Evolutionary conservation across 2,797 vertebrate genomes (phyloP), one percentile per base, ranked within the genome.

Genomic region (Agapornis canus): DNA sequence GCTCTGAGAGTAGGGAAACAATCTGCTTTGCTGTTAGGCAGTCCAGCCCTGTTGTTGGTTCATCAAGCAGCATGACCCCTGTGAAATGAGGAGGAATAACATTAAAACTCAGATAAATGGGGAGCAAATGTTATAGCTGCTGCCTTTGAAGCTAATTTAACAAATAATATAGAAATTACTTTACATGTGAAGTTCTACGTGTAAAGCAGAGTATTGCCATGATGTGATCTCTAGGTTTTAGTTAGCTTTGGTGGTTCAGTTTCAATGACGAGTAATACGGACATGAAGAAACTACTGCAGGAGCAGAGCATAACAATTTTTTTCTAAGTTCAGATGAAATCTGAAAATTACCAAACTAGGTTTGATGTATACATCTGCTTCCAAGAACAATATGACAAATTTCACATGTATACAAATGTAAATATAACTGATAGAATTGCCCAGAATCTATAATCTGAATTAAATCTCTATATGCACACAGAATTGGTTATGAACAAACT

Each of bases 1-100:
- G 97, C 94, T 99, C 97, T 0, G 98, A 98, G 70, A 99, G 98
- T 94, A 99, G 97, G 11, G 97, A 83, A 51, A 99, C 98, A 4
- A 99, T 99, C 97, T 99, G 99, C 98, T 99, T 99, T 82, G 99
- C 99, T 1, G 99, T 99, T 99, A 99, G 98, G 96, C 99, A 99
- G 98, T 99, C 99, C 97, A 99, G 97, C 77, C 99, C 99, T 4
- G 99, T 99, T 6, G 99, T 99, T 15, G 99, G 99, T 95, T 99
- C 99, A 64, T 99, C 99, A 90, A 99, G 98, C 63, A 99, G 97
- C 98, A 99, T 99, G 89, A 99, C 94, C 93, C 98, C 99, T 99
- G 98, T 69, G 87, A 68, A 94, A 76, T 4, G 7, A 96, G 48
- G 95, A 94, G 39, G 78, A 69, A 63, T 7, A 81, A 13, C 45